Conservation (phyloP, 2,888 invertebrate species). For the Mallateleia sp. region DNA sequence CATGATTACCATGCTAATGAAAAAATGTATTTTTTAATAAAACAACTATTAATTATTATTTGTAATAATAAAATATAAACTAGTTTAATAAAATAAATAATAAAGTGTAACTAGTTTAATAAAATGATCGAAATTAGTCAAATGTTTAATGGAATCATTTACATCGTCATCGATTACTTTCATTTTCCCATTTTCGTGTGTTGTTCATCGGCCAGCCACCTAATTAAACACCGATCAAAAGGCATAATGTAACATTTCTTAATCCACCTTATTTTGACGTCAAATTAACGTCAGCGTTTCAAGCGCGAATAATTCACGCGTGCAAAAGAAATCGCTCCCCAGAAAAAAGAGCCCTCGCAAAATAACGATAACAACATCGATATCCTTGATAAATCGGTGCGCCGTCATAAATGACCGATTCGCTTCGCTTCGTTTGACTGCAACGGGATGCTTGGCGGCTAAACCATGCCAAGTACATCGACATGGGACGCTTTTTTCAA, state of each 20-base stretch:
- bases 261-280: constrained; percentile 62
- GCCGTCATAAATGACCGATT: constrained; percentile 71
- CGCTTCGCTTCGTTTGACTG: constrained; percentile 68
- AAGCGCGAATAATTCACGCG: constrained; percentile 63
- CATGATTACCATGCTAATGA: too few relatives aligned
- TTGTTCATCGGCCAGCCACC: constrained; percentile 15
- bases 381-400: constrained; percentile 68
- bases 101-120: too few relatives aligned
- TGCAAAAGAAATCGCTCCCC: constrained; percentile 50
- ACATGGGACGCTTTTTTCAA: not conserved
- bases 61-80: too few relatives aligned
- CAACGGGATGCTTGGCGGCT: constrained; percentile 53
- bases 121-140: too few relatives aligned
- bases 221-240: constrained; percentile 64
- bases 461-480: constrained; percentile 47
- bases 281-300: constrained; percentile 56
- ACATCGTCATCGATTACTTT: constrained; percentile 20
- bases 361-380: constrained; percentile 67
- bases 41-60: too few relatives aligned
- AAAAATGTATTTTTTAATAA: too few relatives aligned
- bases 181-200: constrained; percentile 5
- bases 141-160: too few relatives aligned
- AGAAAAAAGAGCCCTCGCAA: constrained; percentile 38
- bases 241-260: constrained; percentile 46
- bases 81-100: too few relatives aligned